Evolutionary conservation across 2,888 invertebrate genomes (phyloP).

Genomic region (Alentia gelatinosa): DNA sequence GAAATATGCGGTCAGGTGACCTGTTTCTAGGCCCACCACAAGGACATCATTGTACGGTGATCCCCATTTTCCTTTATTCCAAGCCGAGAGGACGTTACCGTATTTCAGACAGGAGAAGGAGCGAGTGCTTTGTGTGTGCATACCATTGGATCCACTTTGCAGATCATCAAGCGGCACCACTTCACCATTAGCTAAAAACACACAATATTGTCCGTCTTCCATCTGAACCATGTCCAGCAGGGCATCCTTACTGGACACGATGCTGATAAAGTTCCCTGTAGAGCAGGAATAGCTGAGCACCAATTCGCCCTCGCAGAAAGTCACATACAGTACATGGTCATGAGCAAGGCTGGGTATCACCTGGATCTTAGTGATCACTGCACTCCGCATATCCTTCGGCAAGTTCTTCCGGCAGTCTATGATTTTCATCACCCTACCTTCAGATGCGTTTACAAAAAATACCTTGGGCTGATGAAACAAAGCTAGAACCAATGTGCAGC

Average conservation of each 20-base stretch:
- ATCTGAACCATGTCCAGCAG: constrained; percentile 34
- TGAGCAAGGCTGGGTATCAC: constrained; percentile 1
- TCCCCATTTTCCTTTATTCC: constrained; percentile 43
- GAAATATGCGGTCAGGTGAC: neutral
- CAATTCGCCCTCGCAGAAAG: neutral
- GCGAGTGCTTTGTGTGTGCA: neutral
- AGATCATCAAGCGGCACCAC: neutral
- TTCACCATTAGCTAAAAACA: neutral
- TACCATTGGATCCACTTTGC: neutral
- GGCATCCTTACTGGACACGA: neutral
- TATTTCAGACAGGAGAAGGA: neutral
- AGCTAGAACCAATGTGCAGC: neutral
- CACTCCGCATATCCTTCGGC: neutral
- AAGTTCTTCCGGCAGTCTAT: constrained; percentile 26
- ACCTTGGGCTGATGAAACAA: constrained; percentile 12
- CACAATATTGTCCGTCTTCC: constrained; percentile 16
- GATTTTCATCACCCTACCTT: neutral
- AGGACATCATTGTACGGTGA: neutral
- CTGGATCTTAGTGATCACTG: neutral
- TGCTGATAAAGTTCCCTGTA: neutral
- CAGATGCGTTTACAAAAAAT: neutral
- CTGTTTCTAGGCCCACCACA: neutral
- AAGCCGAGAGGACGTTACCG: neutral
- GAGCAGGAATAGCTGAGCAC: constrained; percentile 26
- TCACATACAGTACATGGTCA: constrained; percentile 8